Evolutionary conservation across 2,888 invertebrate genomes (phyloP), one percentile per base, ranked within the genome.

Genomic region (Yponomeuta cagnagella): DNA sequence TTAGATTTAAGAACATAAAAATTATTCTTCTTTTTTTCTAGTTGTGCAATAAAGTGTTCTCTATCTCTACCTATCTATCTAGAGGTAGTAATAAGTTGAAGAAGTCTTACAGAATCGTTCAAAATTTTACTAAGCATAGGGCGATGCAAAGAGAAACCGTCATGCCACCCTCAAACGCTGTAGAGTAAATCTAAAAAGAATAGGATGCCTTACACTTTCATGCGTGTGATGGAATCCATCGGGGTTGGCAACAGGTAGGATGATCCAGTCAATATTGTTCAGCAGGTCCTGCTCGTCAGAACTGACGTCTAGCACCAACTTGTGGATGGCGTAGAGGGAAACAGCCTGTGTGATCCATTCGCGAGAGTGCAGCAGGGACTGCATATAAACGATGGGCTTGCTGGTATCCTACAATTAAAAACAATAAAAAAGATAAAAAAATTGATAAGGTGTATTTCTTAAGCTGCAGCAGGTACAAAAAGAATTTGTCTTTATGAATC

Each of bases 331-430:
- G 78, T 95, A 95, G 0, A 95, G 82, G 0, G 94, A 93, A 0
- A 93, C 93, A 5, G 94, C 93, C 0, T 95, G 93, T 0, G 95
- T 93, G 68, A 95, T 93, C 96, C 96, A 96, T 80, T 96, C 96
- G 43, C 96, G 93, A 1, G 93, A 93, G 75, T 95, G 95, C 43
- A 94, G 92, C 1, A 94, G 93, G 12, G 93, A 94, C 74, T 95
- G 93, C 65, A 95, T 80, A 76, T 94, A 86, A 64, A 95, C 87
- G 0, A 92, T 83, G 0, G 94, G 94, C 73, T 94, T 94, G 0
- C 75, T 79, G n/a, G 64, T 72, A 58, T 89, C 86, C 80, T 86
- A 78, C 3, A 78, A 77, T 15, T 12, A 12, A 15, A 58, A 58
- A 58, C 3, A 15, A 15, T 58, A 15, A 4, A 15, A 8, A 12